Evolutionary conservation across 2,888 invertebrate genomes (phyloP), one percentile per base, ranked within the genome.

Genomic region (Drosophila mimica): DNA sequence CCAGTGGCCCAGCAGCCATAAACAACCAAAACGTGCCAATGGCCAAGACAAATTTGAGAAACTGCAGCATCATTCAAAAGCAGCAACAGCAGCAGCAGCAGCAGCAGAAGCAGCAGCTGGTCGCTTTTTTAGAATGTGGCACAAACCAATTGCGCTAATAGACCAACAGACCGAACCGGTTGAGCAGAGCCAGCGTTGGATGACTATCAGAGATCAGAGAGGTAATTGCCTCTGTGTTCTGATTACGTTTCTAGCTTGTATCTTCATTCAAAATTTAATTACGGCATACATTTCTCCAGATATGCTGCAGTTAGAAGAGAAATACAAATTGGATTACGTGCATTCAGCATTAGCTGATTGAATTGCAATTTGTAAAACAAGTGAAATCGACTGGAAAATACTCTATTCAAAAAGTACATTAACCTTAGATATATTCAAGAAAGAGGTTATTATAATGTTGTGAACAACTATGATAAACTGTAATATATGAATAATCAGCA

Each of bases 81-180:
- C 34, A 34, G 34, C n/a, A 49, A 34, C 51, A 62, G 40, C 34
- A 38, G 76, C 38, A 38, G 62, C 49, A n/a, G n/a, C n/a, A 48
- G 33, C 34, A 34, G 34, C n/a, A 49, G 38, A 46, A 62, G 40
- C 34, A 38, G 76, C 38, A 38, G 62, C 49, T 57, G 72, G 62
- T 34, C 28, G 49, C 53, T 25, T 48, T 38, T 36, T 28, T 13
- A 68, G 83, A 81, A 86, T 81, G 74, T 86, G 79, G 79, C 82
- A 73, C 87, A 88, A 86, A 86, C 64, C 88, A 85, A 88, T 83
- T 85, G 83, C 82, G 70, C 80, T 82, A 87, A 83, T 82, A 82
- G 82, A 64, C 61, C 61, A 60, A 56, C 68, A 65, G 58, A 57
- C 51, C 34, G 51, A 76, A 79, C 76, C 76, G 72, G 77, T 79